Conservation (phyloP, 2,797 vertebrate genomes). For the Menidia menidia region DNA sequence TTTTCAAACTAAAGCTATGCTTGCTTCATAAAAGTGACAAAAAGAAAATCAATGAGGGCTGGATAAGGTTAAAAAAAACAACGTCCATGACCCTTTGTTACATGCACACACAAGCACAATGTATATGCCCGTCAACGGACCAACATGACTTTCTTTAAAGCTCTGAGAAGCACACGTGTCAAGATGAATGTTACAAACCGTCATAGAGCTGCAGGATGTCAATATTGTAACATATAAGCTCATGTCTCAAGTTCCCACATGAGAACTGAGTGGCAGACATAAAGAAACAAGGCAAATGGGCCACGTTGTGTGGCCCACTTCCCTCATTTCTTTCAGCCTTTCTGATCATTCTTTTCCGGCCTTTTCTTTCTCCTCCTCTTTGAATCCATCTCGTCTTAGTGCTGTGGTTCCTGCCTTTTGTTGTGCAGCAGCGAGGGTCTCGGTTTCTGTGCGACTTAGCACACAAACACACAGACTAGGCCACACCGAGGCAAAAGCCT, state of each 20-base stretch:
- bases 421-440: conserved; percentile 9
- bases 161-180: neutral
- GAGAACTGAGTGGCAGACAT: conserved; percentile 34
- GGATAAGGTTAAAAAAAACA: neutral
- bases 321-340: conserved; percentile 38
- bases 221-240: conserved; percentile 32
- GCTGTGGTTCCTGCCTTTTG: conserved; percentile 33
- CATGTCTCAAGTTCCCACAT: conserved; percentile 22
- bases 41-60: conserved; percentile 16
- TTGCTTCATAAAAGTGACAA: conserved; percentile 35
- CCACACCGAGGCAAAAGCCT: conserved; percentile 36
- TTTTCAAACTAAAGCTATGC: conserved; percentile 1
- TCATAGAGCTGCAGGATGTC: conserved; percentile 48
- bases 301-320: conserved; percentile 49
- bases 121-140: conserved; percentile 9
- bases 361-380: conserved; percentile 62
- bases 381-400: conserved; percentile 31
- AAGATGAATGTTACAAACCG: conserved; percentile 32
- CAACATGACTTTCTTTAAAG: no score
- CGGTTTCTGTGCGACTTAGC: neutral
- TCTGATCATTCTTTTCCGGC: conserved; percentile 39
- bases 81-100: no score
- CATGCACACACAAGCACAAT: no score
- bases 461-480: conserved; percentile 18
- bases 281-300: conserved; percentile 15